These are phyloP conservation scores for Agonopterix alstromeriana DNA, from an alignment of 2,888 invertebrate genomes.

Conservation along the genomic window DNA sequence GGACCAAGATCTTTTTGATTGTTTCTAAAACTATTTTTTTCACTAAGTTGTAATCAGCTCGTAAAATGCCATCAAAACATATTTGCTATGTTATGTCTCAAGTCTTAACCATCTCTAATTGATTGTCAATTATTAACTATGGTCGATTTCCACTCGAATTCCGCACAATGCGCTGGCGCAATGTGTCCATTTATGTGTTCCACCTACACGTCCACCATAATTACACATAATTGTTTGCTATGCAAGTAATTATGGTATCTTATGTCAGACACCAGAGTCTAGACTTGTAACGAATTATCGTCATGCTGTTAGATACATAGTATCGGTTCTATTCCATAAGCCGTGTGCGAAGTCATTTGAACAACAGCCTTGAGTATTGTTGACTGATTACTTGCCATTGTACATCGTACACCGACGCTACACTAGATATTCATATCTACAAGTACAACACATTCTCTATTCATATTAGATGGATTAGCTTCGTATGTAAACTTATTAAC, in stretches of 20 bases:
- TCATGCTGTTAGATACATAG: conserved; percentile 5
- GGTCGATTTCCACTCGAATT: too few relatives aligned
- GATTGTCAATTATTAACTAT: too few relatives aligned
- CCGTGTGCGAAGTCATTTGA: conserved; percentile 20
- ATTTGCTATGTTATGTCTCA: too few relatives aligned
- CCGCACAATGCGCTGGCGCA: too few relatives aligned
- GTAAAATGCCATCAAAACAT: too few relatives aligned
- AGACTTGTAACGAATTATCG: conserved; percentile 17
- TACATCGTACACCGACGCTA: conserved; percentile 29
- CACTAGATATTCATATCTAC: conserved; percentile 23
- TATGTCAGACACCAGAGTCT: conserved; percentile 6
- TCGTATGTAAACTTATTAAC: conserved; percentile 38
- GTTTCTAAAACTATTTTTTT: too few relatives aligned
- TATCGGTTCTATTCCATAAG: conserved; percentile 13
- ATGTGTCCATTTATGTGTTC: too few relatives aligned
- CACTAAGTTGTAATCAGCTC: too few relatives aligned
- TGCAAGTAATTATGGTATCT: conserved; percentile 3
- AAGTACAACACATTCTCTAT: conserved; percentile 27
- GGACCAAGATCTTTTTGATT: too few relatives aligned
- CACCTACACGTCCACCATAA: background rate
- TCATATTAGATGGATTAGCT: conserved; percentile 29
- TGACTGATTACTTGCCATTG: conserved; percentile 52
- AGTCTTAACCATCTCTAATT: too few relatives aligned
- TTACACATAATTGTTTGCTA: background rate
- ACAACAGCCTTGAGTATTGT: conserved; percentile 52